A percentile compares a stretch with the other conserved stretches of the same genome.
Conservation (phyloP, 2,113 vertebrate species). For the Acanthochromis polyacanthus region DNA sequence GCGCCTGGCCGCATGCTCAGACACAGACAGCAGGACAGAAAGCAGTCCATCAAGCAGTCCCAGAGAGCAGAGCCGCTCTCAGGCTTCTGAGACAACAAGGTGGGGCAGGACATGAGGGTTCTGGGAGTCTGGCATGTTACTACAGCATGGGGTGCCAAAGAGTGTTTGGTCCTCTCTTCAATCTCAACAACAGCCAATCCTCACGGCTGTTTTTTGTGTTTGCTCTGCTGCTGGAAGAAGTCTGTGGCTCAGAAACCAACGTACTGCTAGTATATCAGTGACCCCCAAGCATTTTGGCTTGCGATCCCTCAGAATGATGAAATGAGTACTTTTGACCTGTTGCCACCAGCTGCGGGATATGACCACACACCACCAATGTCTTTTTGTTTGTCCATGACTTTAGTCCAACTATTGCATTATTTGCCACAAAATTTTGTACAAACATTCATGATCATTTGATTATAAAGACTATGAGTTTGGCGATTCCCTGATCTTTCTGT, state of each 20-base stretch:
- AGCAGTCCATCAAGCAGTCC: slow-evolving; percentile 40
- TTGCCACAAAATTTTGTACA: too few species aligned
- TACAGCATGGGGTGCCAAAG: background rate
- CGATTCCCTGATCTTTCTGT: too few species aligned
- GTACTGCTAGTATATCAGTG: background rate
- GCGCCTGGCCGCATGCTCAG: slow-evolving; percentile 29
- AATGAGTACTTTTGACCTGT: background rate
- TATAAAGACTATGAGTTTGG: too few species aligned
- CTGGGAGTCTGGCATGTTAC: slow-evolving; percentile 20
- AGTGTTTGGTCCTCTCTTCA: background rate
- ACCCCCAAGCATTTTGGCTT: background rate
- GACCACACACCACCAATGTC: background rate
- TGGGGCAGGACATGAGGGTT: slow-evolving; percentile 19
- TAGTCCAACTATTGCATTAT: background rate
- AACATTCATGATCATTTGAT: too few species aligned
- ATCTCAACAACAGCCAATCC: background rate
- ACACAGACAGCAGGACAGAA: slow-evolving; percentile 55
- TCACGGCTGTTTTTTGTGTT: background rate
- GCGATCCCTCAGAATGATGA: background rate
- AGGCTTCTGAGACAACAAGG: slow-evolving; percentile 26
- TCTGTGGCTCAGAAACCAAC: background rate
- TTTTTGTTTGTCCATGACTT: background rate
- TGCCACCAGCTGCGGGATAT: background rate
- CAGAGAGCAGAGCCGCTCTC: slow-evolving; percentile 24
- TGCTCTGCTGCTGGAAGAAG: background rate